phyloP scores from a whole-genome alignment of 2,888 invertebrate species.

The Polymixis flavicincta region DNA sequence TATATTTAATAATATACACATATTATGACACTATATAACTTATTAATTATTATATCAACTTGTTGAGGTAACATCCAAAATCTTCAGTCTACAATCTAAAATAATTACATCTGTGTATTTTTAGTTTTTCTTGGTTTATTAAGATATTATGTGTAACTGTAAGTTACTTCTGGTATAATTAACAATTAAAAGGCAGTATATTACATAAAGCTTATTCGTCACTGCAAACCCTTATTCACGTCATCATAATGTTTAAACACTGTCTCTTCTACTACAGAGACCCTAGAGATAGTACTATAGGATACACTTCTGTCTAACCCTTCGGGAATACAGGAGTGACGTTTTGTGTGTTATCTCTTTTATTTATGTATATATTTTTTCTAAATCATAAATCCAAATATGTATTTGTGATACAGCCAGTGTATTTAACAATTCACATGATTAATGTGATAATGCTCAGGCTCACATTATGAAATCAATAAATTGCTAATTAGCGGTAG shows the following conservation, averaged over 20 bases:
- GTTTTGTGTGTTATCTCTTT: background rate
- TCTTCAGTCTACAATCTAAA: background rate
- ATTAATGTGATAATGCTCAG: background rate
- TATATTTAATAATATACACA: background rate
- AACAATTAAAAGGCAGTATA: constrained; percentile 3
- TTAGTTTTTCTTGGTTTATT: background rate
- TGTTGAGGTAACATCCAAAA: background rate
- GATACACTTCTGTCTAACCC: background rate
- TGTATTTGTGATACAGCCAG: background rate
- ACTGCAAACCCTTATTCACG: background rate
- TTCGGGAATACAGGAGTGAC: background rate
- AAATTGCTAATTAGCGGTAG: background rate
- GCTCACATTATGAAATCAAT: background rate
- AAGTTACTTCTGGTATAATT: constrained; percentile 1
- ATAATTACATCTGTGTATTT: background rate
- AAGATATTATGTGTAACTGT: background rate
- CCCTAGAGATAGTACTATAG: background rate
- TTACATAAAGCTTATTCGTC: background rate
- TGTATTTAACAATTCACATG: constrained; percentile 5
- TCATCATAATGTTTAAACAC: background rate
- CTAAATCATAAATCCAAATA: too few species aligned
- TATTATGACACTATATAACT: background rate
- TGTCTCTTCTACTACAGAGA: background rate
- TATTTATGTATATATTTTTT: background rate
- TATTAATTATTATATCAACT: background rate